These are phyloP conservation scores for Nothocercus julius DNA, from an alignment of 2,113 vertebrate genomes.

Conservation along the genomic window DNA sequence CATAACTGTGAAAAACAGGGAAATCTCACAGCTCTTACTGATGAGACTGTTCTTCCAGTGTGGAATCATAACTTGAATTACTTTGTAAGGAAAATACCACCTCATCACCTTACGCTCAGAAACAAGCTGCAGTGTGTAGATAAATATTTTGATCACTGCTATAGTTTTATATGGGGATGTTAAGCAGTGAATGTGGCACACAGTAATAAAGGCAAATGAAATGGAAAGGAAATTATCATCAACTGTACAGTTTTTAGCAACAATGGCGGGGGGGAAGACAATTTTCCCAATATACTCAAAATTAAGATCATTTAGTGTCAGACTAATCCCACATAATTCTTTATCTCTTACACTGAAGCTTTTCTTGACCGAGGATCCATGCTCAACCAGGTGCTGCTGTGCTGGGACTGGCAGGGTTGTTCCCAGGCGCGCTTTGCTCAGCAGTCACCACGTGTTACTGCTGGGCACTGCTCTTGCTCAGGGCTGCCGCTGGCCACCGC, in stretches of 20 bases:
- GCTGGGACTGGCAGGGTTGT: accelerated
- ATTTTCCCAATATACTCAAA: neutral
- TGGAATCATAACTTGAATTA: slow-evolving; percentile 18
- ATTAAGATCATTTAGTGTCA: neutral
- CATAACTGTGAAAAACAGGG: slow-evolving; percentile 33
- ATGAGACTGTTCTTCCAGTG: slow-evolving; percentile 3
- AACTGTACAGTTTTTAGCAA: neutral
- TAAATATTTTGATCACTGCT: neutral
- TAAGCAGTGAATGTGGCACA: neutral
- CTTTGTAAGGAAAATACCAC: neutral
- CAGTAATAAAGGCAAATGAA: neutral
- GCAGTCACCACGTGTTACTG: accelerated
- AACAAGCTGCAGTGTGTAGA: neutral
- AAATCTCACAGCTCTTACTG: slow-evolving; percentile 46
- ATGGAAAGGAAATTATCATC: neutral
- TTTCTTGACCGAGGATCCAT: neutral
- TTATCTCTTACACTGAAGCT: neutral
- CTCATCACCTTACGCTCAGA: neutral
- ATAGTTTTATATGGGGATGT: neutral
- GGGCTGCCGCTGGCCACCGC: accelerated
- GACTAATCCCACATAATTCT: neutral
- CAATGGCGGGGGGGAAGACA: accelerated
- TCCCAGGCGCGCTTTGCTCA: neutral
- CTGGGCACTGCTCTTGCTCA: neutral
- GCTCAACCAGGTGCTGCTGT: neutral